These are phyloP conservation scores for Anastatus disparis DNA, from an alignment of 1,140 invertebrate genomes.

Conservation along the genomic window DNA sequence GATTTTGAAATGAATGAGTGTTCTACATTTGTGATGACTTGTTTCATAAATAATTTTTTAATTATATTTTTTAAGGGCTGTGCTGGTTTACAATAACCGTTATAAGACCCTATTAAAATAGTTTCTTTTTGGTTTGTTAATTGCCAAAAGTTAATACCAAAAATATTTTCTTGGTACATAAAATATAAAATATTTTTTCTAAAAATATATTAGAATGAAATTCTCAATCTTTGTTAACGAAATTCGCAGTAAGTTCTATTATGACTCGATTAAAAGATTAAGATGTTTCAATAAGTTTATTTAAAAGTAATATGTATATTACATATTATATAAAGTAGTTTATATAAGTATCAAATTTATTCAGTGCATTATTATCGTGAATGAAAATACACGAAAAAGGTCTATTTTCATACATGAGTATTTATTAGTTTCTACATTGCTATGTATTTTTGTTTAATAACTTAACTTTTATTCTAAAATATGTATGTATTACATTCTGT, in stretches of 20 bases:
- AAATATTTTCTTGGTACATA: conserved; percentile 25
- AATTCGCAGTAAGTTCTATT: conserved; percentile 12
- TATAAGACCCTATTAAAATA: conserved; percentile 10
- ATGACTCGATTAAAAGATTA: neutral
- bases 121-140: conserved; percentile 23
- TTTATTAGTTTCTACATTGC: conserved; percentile 30
- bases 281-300: conserved; percentile 20
- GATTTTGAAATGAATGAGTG: conserved; percentile 15
- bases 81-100: conserved; percentile 13
- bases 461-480: conserved; percentile 4
- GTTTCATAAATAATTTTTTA: conserved; percentile 33
- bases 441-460: conserved; percentile 20
- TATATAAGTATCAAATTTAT: conserved; percentile 11
- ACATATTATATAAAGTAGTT: conserved; percentile 26
- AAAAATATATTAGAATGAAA: conserved; percentile 6
- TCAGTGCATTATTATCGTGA: conserved; percentile 28
- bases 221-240: conserved; percentile 19
- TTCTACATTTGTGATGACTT: neutral
- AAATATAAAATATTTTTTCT: neutral
- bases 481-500: conserved; percentile 25
- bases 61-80: conserved; percentile 29
- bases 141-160: conserved; percentile 24
- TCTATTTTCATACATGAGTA: conserved; percentile 37
- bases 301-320: conserved; percentile 31
- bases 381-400: conserved; percentile 8